phyloP scores from a whole-genome alignment of 2,797 vertebrate genomes.

The Eupleurogrammus muticus region DNA sequence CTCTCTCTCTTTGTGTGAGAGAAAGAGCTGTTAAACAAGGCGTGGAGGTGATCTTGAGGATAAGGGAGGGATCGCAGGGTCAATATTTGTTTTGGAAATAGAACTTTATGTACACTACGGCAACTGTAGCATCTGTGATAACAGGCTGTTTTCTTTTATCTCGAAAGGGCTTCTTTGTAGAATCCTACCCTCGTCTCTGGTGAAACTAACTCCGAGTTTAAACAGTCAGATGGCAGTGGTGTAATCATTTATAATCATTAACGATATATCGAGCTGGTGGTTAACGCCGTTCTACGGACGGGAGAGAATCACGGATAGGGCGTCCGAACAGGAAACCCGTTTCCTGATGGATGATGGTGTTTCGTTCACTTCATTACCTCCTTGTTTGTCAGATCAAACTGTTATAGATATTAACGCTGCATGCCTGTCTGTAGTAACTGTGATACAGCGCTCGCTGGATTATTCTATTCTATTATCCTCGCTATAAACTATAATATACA shows the following conservation, averaged over 20 bases:
- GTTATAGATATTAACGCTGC: background rate
- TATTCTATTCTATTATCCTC: no score
- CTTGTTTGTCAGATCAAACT: background rate
- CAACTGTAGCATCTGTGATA: conserved; percentile 13
- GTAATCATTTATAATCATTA: background rate
- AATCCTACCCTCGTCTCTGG: background rate
- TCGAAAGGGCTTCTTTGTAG: background rate
- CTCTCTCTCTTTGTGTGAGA: background rate
- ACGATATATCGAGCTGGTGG: background rate
- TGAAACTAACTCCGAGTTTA: background rate
- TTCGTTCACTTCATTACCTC: background rate
- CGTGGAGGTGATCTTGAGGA: conserved; percentile 49
- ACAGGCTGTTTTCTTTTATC: background rate
- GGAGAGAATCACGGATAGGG: background rate
- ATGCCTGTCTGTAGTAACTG: background rate
- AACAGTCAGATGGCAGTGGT: background rate
- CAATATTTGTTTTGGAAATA: conserved; percentile 80
- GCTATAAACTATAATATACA: no score
- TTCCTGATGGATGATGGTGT: background rate
- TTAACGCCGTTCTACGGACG: background rate
- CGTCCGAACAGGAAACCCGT: background rate
- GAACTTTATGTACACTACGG: conserved; percentile 26
- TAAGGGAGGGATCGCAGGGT: conserved; percentile 71
- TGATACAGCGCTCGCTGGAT: no score
- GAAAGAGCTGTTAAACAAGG: conserved; percentile 31